phyloP scores from a whole-genome alignment of 2,113 vertebrate genomes.

The Delphinus delphis region DNA sequence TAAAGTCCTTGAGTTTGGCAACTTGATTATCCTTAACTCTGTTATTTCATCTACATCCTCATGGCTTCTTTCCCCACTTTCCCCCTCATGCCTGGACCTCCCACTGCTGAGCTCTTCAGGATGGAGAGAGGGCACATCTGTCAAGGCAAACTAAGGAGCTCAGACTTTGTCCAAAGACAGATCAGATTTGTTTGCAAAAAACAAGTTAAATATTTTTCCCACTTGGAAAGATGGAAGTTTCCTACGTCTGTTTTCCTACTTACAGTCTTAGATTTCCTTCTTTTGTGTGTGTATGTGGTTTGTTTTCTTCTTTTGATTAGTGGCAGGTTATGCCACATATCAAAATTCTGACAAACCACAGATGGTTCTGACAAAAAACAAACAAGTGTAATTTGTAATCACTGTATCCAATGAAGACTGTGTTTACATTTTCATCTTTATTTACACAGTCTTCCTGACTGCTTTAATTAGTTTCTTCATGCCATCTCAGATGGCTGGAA shows the following conservation, averaged over 20 bases:
- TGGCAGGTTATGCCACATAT: slow-evolving; percentile 5
- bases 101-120: neutral
- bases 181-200: slow-evolving; percentile 24
- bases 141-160: neutral
- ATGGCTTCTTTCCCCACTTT: neutral
- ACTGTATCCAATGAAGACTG: neutral
- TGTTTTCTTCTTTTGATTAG: slow-evolving; percentile 32
- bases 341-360: slow-evolving; percentile 21
- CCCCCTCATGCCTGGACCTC: neutral
- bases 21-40: neutral
- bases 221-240: neutral
- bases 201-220: slow-evolving; percentile 38
- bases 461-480: slow-evolving; percentile 27
- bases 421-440: slow-evolving; percentile 55
- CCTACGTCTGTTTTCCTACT: slow-evolving; percentile 43
- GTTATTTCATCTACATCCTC: neutral
- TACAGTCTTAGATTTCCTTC: neutral
- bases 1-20: neutral
- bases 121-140: neutral
- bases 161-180: neutral
- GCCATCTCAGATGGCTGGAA: slow-evolving; percentile 1
- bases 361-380: slow-evolving; percentile 36
- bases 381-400: slow-evolving; percentile 55
- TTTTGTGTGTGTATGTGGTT: neutral
- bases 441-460: slow-evolving; percentile 31